Evolutionary conservation across 1,140 invertebrate species (phyloP), one percentile per base, ranked within the genome.

Genomic region (Asobara japonica): DNA sequence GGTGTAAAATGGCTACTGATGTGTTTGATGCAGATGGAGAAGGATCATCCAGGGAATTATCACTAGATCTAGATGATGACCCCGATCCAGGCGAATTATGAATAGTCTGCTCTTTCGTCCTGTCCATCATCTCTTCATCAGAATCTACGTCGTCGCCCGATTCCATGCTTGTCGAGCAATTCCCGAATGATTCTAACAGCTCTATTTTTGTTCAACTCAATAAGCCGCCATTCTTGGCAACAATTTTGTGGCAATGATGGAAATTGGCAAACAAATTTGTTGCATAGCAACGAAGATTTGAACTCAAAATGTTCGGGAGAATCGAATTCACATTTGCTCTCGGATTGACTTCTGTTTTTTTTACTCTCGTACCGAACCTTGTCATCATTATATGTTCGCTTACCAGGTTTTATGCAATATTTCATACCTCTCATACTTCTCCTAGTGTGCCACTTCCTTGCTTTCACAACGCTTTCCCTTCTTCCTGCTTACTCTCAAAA

Each of bases 21-120:
- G 31, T 18, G 65, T 62, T 10, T n/a, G 80, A 80, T 48, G 75
- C 65, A 20, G 77, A 78, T 29, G 71, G 68, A 1, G 51, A 27
- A 25, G 29, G 51, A 70, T 65, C 73, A 48, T 41, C 33, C 18
- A 56, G 69, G 6, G 61, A 25, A 3, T 1, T 72, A 20, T n/a
- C 10, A 36, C 18, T 67, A 18, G 60, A 60, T 8, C 13, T 33
- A 48, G 67, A 41, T 22, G 51, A 64, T 6, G 76, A 74, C 38
- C 13, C 27, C 29, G 71, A 41, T 71, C 41, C 7, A 1, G 41
- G 11, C n/a, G 65, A 22, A 33, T 61, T 66, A 25, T 31, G n/a
- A 31, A 51, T 29, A 7, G 45, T 18, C 13, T 18, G 62, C 20
- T 64, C 69, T 41, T 71, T 38, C 11, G 29, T 31, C 1, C 27